A percentile compares a stretch with the other conserved stretches of the same genome.
phyloP scores from a whole-genome alignment of 2,888 invertebrate genomes.

The Liodrosophila aerea region DNA sequence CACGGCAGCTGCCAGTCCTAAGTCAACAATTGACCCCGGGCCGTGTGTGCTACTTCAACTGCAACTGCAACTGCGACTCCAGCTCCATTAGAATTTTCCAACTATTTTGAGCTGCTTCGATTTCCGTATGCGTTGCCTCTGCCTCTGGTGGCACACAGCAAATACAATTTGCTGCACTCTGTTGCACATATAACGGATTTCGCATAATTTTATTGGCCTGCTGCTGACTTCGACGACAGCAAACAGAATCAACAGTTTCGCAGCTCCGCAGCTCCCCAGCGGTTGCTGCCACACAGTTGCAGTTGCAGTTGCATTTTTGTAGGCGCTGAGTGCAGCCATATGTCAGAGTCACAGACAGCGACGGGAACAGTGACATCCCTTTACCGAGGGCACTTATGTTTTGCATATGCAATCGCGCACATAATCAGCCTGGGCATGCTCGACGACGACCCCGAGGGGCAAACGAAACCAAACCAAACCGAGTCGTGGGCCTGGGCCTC shows the following conservation, averaged over 20 bases:
- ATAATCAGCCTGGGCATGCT: slow-evolving; percentile 54
- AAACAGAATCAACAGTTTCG: slow-evolving; percentile 65
- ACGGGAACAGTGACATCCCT: slow-evolving; percentile 16
- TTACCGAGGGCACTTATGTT: slow-evolving; percentile 61
- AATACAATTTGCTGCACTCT: slow-evolving; percentile 72
- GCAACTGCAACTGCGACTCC: slow-evolving; percentile 3
- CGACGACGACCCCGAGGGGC: slow-evolving; percentile 6
- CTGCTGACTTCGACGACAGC: slow-evolving; percentile 32
- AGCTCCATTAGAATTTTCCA: slow-evolving; percentile 12
- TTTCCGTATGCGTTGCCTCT: slow-evolving; percentile 3
- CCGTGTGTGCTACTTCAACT: slow-evolving; percentile 14
- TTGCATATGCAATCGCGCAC: slow-evolving; percentile 73
- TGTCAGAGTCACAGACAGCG: slow-evolving; percentile 35
- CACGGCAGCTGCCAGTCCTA: slow-evolving; percentile 15
- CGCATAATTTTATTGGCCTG: slow-evolving; percentile 72
- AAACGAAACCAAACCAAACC: not conserved
- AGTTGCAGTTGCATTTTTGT: slow-evolving; percentile 35
- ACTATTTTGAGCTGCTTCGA: too few relatives aligned
- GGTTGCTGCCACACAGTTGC: not conserved
- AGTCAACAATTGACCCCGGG: slow-evolving; percentile 67
- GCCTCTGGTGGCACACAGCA: slow-evolving; percentile 42
- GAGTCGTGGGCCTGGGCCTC: not conserved
- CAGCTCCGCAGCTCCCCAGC: slow-evolving; percentile 4
- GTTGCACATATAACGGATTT: slow-evolving; percentile 66
- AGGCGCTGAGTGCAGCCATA: slow-evolving; percentile 42